Evolutionary conservation across 1,140 invertebrate genomes (phyloP), one percentile per base, ranked within the genome.

Genomic region (Eufriesea mexicana): DNA sequence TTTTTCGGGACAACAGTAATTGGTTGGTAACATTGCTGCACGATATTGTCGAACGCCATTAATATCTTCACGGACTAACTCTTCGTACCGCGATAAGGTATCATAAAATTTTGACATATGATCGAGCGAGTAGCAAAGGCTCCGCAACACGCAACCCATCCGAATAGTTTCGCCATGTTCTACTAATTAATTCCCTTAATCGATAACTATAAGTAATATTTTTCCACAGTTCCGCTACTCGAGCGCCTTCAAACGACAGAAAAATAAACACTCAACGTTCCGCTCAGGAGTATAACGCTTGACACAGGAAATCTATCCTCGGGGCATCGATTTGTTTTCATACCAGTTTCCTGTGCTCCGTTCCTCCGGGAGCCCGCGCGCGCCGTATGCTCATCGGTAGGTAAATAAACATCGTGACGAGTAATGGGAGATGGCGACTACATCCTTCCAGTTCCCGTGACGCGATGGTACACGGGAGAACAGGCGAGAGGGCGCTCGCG

Each of bases 321-420:
- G n/a, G n/a, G n/a, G n/a, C n/a, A n/a, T n/a, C n/a, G 77, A 71
- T 79, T 71, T 79, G 55, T 49, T 79, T 55, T 67, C 45, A 79
- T 71, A 78, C 76, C 76, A 28, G 76, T 59, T 57, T 28, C 10
- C 51, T 28, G 51, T n/a, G 9, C 20, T 20, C 6, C 12, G 45
- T 25, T 70, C n/a, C 14, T n/a, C n/a, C 25, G 18, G 45, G 12
- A 42, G 25, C 35, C 20, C 8, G 35, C 20, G 23, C 54, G 18
- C 12, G 47, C 61, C 35, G 4, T 35, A 49, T 49, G 20, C 28
- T 25, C 6, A 8, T 28, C 25, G 51, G 18, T 20, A 23, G 49
- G n/a, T 78, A 70, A 78, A 78, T 78, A 70, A 78, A 70, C 64
- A 25, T 57, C 64, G 42, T 47, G n/a, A 20, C 14, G 5, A 47